phyloP scores from a whole-genome alignment of 2,888 invertebrate genomes.

The Heliconius hortense region DNA sequence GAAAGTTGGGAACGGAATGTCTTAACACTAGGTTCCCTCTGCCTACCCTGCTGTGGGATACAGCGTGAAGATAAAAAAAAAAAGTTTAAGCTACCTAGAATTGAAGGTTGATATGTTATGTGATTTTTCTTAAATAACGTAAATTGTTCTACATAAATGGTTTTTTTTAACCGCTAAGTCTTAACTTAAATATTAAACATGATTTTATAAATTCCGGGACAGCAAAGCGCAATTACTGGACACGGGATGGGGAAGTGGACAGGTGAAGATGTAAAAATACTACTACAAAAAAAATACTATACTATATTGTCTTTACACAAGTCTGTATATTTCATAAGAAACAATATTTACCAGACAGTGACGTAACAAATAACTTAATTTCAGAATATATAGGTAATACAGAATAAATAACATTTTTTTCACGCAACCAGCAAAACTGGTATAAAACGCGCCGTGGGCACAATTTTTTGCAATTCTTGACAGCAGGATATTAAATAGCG shows the following conservation, averaged over 20 bases:
- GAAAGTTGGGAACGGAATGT: no score
- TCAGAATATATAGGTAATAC: not conserved
- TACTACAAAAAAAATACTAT: not conserved
- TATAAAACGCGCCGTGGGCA: constrained; percentile 17
- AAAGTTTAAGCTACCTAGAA: no score
- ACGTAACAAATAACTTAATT: not conserved
- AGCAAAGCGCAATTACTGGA: no score
- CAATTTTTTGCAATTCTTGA: constrained; percentile 14
- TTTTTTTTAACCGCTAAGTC: no score
- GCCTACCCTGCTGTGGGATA: no score
- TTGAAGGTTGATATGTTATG: no score
- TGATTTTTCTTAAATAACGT: no score
- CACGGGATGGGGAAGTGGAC: not conserved
- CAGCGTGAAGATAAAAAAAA: no score
- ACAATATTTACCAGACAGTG: not conserved
- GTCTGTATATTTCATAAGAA: not conserved
- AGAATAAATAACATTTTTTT: not conserved
- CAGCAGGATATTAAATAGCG: constrained; percentile 29
- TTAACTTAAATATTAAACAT: no score
- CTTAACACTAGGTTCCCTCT: no score
- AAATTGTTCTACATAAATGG: no score
- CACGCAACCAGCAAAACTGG: not conserved
- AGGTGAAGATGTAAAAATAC: not conserved
- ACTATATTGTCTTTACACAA: not conserved
- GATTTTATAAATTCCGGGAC: no score